Percentiles rank a stretch among this genome's conserved stretches.
These are phyloP conservation scores for Mellilla xanthometata DNA, from an alignment of 2,888 invertebrate genomes.

Conservation along the genomic window DNA sequence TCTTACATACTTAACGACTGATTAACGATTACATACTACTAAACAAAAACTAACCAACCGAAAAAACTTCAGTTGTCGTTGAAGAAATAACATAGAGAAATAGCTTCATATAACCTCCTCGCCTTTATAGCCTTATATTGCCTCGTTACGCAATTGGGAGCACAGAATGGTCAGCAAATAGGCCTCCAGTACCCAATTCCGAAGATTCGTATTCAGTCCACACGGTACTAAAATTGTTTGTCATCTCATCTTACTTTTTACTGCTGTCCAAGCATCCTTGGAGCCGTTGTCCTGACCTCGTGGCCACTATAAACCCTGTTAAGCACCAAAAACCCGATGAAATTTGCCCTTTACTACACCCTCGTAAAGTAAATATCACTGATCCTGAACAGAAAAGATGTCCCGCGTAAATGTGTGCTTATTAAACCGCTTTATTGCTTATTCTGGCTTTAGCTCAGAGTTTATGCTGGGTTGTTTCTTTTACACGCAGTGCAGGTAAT, in stretches of 20 bases:
- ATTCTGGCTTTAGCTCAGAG: slow-evolving; percentile 50
- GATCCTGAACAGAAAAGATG: slow-evolving; percentile 52
- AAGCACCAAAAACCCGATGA: slow-evolving; percentile 42
- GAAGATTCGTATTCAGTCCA: slow-evolving; percentile 14
- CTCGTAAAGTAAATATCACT: slow-evolving; percentile 65
- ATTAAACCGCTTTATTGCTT: slow-evolving; percentile 62
- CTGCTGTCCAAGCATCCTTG: slow-evolving; percentile 27
- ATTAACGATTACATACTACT: too few relatives aligned
- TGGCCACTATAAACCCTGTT: slow-evolving; percentile 33
- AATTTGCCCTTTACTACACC: slow-evolving; percentile 52
- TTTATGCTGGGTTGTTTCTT: slow-evolving; percentile 42
- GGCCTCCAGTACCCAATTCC: slow-evolving; percentile 12
- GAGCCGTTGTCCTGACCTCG: slow-evolving; percentile 28
- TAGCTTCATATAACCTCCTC: too few relatives aligned
- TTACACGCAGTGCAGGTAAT: slow-evolving; percentile 23
- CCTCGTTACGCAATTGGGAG: too few relatives aligned
- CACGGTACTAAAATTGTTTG: slow-evolving; percentile 27
- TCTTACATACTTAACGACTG: too few relatives aligned
- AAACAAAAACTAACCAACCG: too few relatives aligned
- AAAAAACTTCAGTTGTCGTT: too few relatives aligned
- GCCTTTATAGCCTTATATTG: too few relatives aligned
- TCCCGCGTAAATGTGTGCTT: slow-evolving; percentile 53
- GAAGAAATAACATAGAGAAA: too few relatives aligned
- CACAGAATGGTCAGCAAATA: slow-evolving; percentile 4
- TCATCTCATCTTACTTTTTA: slow-evolving; percentile 27